Evolutionary conservation across 2,888 invertebrate species (phyloP).

Genomic region (Mythimna vitellina): DNA sequence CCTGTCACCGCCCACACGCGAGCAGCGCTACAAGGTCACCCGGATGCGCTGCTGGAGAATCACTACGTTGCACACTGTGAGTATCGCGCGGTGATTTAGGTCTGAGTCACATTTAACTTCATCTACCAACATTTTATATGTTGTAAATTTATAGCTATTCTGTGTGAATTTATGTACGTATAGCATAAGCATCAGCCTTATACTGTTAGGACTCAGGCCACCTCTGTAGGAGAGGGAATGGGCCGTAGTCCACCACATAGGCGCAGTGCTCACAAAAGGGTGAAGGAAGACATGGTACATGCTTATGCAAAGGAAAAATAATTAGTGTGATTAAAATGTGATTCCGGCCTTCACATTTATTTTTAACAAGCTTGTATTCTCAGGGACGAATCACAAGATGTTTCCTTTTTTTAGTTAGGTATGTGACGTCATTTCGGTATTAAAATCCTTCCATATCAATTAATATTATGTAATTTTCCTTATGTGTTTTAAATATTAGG

Average conservation of each 20-base stretch:
- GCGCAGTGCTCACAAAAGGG: too few relatives aligned
- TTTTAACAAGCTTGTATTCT: neutral
- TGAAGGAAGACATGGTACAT: too few relatives aligned
- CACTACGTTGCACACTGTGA: constrained; percentile 94
- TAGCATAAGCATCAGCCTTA: too few relatives aligned
- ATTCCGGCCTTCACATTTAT: neutral
- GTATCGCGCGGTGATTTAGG: constrained; percentile 60
- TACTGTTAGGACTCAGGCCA: too few relatives aligned
- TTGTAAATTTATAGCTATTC: too few relatives aligned
- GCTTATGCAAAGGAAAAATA: too few relatives aligned
- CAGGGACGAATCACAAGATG: neutral
- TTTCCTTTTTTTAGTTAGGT: neutral
- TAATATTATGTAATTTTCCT: neutral
- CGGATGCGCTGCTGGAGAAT: constrained; percentile 99
- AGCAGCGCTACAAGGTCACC: constrained; percentile 97
- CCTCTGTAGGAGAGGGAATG: too few relatives aligned
- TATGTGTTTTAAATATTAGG: neutral
- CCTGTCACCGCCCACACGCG: constrained; percentile 92
- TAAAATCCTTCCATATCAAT: too few relatives aligned
- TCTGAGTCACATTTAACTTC: neutral
- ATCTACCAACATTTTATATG: too few relatives aligned
- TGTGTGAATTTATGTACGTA: too few relatives aligned
- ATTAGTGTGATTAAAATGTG: neutral
- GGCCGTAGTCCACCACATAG: too few relatives aligned
- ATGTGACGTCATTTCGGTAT: too few relatives aligned